Percentiles rank a stretch among this genome's conserved stretches.
phyloP scores from a whole-genome alignment of 2,113 vertebrate genomes.

The Chunga burmeisteri region DNA sequence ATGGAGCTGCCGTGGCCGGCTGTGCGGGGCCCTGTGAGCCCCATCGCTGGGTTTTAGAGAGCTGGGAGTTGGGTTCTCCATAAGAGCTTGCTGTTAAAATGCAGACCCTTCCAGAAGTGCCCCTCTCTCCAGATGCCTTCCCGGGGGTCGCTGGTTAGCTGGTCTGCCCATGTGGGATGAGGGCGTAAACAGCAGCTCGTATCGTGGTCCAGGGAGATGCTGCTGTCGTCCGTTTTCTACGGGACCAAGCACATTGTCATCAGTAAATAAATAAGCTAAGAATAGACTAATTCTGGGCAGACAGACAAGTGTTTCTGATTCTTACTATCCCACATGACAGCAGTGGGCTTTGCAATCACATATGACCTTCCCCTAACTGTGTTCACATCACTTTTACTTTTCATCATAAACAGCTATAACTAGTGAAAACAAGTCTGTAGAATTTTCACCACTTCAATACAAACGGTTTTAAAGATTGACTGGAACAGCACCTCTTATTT shows the following conservation, averaged over 20 bases:
- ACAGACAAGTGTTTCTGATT: neutral
- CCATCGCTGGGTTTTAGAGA: neutral
- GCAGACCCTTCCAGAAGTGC: neutral
- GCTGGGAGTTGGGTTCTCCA: rapidly evolving
- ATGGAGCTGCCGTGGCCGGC: neutral
- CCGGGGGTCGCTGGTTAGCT: rapidly evolving
- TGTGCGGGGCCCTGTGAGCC: neutral
- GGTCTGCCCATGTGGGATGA: rapidly evolving
- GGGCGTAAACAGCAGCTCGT: neutral
- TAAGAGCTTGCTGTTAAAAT: neutral
- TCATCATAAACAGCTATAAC: neutral
- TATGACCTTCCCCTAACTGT: neutral
- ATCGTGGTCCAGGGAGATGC: neutral
- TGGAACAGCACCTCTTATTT: neutral
- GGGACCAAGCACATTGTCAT: neutral
- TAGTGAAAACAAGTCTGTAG: rapidly evolving
- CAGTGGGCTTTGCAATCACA: neutral
- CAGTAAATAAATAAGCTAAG: neutral
- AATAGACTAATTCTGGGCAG: neutral
- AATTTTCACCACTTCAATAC: neutral
- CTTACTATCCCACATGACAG: neutral
- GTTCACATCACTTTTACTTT: neutral
- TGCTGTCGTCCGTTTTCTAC: neutral
- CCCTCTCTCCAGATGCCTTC: neutral
- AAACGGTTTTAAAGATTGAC: neutral